phyloP scores from a whole-genome alignment of 2,113 vertebrate genomes.

The Chaetodon trifascialis region DNA sequence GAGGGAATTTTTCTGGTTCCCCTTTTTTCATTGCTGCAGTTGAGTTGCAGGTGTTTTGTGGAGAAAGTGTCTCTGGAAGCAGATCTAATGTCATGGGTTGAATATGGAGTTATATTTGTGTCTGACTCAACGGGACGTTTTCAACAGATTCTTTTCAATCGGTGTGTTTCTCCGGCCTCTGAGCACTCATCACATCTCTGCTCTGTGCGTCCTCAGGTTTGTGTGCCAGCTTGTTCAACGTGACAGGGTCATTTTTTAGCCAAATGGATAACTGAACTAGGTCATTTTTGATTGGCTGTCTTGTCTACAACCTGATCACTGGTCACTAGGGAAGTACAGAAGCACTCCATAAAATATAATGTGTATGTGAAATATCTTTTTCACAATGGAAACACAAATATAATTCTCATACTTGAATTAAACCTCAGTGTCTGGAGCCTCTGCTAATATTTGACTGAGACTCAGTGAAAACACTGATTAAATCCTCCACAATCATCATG shows the following conservation, averaged over 20 bases:
- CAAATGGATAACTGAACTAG: no score
- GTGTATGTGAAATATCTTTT: background rate
- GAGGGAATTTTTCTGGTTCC: background rate
- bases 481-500: background rate
- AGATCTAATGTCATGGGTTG: background rate
- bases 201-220: background rate
- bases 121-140: no score
- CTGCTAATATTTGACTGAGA: background rate
- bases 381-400: background rate
- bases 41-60: background rate
- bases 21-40: background rate
- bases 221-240: background rate
- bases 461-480: background rate
- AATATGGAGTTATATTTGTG: background rate
- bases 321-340: background rate
- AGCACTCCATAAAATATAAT: background rate
- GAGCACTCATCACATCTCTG: background rate
- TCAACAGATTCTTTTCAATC: no score
- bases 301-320: background rate
- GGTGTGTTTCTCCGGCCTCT: no score
- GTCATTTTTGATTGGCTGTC: background rate
- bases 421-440: background rate
- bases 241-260: background rate
- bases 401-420: background rate
- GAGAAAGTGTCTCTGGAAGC: conserved; percentile 25